A percentile compares a stretch with the other conserved stretches of the same genome.
These are phyloP conservation scores for Gallinago nigripennis DNA, from an alignment of 2,797 vertebrate species.

Conservation along the genomic window DNA sequence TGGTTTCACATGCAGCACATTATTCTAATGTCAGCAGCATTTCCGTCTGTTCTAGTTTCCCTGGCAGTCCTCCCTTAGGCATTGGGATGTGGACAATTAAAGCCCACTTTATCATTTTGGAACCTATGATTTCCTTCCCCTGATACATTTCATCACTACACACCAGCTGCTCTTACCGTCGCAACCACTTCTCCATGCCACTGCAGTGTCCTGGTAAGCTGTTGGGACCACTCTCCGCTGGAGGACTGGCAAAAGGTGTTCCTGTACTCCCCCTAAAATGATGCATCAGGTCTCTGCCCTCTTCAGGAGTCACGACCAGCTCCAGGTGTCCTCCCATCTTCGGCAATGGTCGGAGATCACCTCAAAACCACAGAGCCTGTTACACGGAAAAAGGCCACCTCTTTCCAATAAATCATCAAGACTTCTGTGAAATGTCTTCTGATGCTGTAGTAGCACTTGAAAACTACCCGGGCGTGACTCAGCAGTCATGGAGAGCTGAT, in stretches of 20 bases:
- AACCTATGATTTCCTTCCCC: constrained; percentile 42
- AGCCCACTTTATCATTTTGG: constrained; percentile 70
- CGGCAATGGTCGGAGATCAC: background rate
- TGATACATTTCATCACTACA: constrained; percentile 1
- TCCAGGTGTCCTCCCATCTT: background rate
- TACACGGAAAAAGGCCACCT: background rate
- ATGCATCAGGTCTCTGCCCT: background rate
- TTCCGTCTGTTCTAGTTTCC: constrained; percentile 45
- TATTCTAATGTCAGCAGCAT: constrained; percentile 62
- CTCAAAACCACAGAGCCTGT: background rate
- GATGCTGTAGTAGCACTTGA: background rate
- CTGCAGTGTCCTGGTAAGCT: background rate
- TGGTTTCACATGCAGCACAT: constrained; percentile 53
- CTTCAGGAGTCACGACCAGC: background rate
- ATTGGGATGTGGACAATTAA: constrained; percentile 71
- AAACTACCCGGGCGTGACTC: constrained; percentile 29
- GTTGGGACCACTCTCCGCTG: background rate
- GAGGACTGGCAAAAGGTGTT: background rate
- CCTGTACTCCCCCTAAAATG: background rate
- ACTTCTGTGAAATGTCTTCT: background rate
- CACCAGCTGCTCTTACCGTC: constrained; percentile 19
- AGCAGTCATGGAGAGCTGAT: constrained; percentile 42
- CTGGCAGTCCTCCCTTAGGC: constrained; percentile 70
- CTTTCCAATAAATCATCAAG: background rate
- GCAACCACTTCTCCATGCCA: background rate